phyloP scores from a whole-genome alignment of 2,888 invertebrate genomes.

The Andrena minutula region DNA sequence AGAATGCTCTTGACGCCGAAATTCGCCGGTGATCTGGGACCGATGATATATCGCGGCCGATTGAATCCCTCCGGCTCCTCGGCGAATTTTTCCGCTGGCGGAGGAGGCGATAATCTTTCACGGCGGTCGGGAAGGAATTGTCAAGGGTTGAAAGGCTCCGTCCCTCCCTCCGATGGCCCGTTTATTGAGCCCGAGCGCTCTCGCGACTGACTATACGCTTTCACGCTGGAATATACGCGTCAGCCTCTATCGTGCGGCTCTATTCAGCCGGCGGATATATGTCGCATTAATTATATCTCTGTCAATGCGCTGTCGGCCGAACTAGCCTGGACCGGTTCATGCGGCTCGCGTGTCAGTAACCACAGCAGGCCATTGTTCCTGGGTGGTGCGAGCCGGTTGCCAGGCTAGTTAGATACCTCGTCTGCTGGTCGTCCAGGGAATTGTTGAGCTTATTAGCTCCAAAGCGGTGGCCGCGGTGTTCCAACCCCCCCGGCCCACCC shows the following conservation, averaged over 20 bases:
- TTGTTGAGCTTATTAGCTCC: constrained; percentile 80
- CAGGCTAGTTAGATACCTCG: constrained; percentile 70
- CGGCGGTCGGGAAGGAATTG: constrained; percentile 50
- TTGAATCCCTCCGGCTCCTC: constrained; percentile 17
- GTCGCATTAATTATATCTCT: constrained; percentile 80
- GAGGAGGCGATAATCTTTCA: constrained; percentile 51
- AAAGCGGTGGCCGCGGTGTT: constrained; percentile 51
- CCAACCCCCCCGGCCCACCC: background rate
- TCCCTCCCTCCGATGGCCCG: constrained; percentile 44
- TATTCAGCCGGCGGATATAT: constrained; percentile 74
- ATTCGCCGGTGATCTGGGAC: constrained; percentile 28
- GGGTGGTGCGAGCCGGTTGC: constrained; percentile 54
- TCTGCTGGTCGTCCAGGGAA: constrained; percentile 73
- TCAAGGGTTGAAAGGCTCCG: constrained; percentile 58
- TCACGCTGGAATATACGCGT: constrained; percentile 69
- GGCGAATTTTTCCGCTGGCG: constrained; percentile 44
- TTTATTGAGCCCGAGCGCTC: constrained; percentile 59
- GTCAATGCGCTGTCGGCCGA: constrained; percentile 71
- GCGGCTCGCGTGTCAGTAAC: constrained; percentile 77
- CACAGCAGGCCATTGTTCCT: constrained; percentile 75
- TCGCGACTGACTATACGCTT: constrained; percentile 55
- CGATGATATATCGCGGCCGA: constrained; percentile 33
- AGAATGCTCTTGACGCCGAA: constrained; percentile 10
- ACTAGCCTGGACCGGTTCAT: constrained; percentile 61
- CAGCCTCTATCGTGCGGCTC: constrained; percentile 66